These are phyloP conservation scores for Nemopilema nomurai DNA, from an alignment of 30 jellyfish, hydroid and myxozoan species.

Conservation along the genomic window DNA sequence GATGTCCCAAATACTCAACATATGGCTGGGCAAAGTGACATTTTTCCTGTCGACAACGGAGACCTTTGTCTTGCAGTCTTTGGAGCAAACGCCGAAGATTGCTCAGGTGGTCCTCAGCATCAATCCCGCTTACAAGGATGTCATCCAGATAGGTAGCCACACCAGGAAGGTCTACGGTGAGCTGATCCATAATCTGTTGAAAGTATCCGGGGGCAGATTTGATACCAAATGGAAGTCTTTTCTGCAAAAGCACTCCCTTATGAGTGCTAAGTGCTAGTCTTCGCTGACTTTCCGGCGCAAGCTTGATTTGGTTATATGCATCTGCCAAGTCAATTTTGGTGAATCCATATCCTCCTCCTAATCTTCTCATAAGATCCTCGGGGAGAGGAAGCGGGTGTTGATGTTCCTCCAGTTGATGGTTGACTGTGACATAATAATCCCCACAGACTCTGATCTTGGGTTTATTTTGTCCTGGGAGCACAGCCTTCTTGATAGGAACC, in stretches of 20 bases:
- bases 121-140: conserved; percentile 26
- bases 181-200: conserved; percentile 32
- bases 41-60: conserved; percentile 13
- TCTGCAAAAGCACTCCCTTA: conserved; percentile 8
- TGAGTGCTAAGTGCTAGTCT: conserved; percentile 18
- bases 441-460: conserved; percentile 18
- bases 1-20: conserved; percentile 19
- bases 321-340: conserved; percentile 22
- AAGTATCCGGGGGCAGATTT: conserved; percentile 28
- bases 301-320: conserved; percentile 13
- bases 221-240: conserved; percentile 15
- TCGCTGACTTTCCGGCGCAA: conserved; percentile 28
- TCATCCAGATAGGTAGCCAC: conserved; percentile 46
- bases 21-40: conserved; percentile 9
- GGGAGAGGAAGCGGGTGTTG: conserved; percentile 22
- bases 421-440: conserved; percentile 4
- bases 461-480: conserved; percentile 14
- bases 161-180: conserved; percentile 3
- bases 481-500: neutral
- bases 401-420: conserved; percentile 1
- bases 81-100: neutral
- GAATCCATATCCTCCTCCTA: conserved; percentile 20
- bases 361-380: neutral
- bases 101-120: conserved; percentile 1
- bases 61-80: conserved; percentile 7